Evolutionary conservation across 2,888 invertebrate species (phyloP), one percentile per base, ranked within the genome.

Genomic region (Linnaemya tessellans): DNA sequence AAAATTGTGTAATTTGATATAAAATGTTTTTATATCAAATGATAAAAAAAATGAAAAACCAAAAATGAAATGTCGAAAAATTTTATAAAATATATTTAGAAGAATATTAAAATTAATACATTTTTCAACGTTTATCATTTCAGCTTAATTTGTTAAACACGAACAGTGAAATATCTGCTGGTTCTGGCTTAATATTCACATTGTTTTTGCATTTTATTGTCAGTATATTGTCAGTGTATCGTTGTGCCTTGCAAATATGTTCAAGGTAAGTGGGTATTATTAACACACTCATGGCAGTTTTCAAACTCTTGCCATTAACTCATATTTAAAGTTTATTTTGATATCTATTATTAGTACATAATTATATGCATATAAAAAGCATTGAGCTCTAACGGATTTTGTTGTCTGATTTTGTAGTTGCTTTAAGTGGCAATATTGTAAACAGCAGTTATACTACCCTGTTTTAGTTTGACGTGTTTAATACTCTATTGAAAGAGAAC

Each of bases 151-250:
- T 91, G 35, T 87, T 90, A 84, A 90, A 90, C 86, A 87, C 90
- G 70, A 90, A 90, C 84, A 90, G 89, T 62, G 91, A 91, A 84
- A 90, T 93, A 75, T 91, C 92, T 20, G 92, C 92, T 51, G 92
- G 91, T 64, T 91, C 90, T 80, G 92, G 91, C 49, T 86, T 93
- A 71, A 90, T 92, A 70, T 91, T 92, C 75, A 88, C 91, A 7
- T 88, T 93, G 13, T 90, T 91, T 84, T 83, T 93, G 64, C 92
- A 93, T 87, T 91, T 92, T 67, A 89, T 92, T 41, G 90, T 92
- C 20, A 92, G 92, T 87, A 90, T 93, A 70, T 89, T 91, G 30
- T 92, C 92, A 0, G 92, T 93, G 18, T 93, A 92, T 84, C 90
- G 92, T 70, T 91, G 92, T 71, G 92, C 92, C 30, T 87, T 91